Conservation (phyloP, 2,113 vertebrate genomes). For the crab-eating macaque (Macaca fascicularis) region T2T-MFA8v1.1 NC_088394.1:79163001-79163500, state of each 20-base stretch:
- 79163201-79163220: background rate
- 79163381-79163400: background rate
- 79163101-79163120: conserved; percentile 73
- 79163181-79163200: background rate
- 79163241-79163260: conserved; percentile 12
- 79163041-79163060: conserved; percentile 57
- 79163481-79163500: background rate
- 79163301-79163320: background rate
- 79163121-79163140: conserved; percentile 44
- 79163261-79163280: conserved; percentile 27
- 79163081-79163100: conserved; percentile 21
- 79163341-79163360: background rate
- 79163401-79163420: background rate
- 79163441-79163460: background rate
- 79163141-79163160: background rate
- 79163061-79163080: conserved; percentile 57
- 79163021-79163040: conserved; percentile 57
- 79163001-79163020: conserved; percentile 66
- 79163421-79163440: background rate
- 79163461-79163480: background rate
- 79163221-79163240: background rate
- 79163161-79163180: conserved; percentile 16
- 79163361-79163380: background rate
- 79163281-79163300: conserved; percentile 32
- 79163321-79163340: background rate